Evolutionary conservation across 2,113 vertebrate genomes (phyloP), one percentile per base, ranked within the genome.

Genomic region (Siphamia tubifer): DNA sequence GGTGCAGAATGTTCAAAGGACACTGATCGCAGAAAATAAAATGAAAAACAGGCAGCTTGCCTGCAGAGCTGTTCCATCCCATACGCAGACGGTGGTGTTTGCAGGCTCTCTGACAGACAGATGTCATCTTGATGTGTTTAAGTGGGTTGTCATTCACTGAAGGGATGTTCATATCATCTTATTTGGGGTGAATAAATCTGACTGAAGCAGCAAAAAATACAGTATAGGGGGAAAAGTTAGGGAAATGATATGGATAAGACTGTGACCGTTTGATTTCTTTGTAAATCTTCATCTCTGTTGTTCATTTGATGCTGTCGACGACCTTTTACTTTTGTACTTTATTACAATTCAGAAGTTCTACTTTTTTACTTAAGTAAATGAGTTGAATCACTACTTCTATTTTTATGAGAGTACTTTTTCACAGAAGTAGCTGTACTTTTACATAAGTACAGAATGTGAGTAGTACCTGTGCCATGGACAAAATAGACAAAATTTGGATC

Each of bases 1-100:
- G 87, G 84, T 60, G 65, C 39, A 1, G 36, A 74, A 79, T 86
- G 75, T 88, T 88, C 58, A 86, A 86, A 86, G 74, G 55, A 84
- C 57, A 75, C 24, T 70, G 55, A 77, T 79, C 21, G 70, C 53
- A 83, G 36, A 57, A 83, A 81, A 80, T 25, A 57, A 67, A 81
- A 80, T 25, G 54, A 67, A n/a, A 83, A 71, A 51, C 38, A 23
- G 74, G 51, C 77, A 82, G 72, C 64, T 51, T 79, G 79, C 45
- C 64, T 65, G 66, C 55, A 74, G 67, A 84, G 69, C 74, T 74
- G 65, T 55, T 77, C 42, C 68, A 64, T 74, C 47, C 76, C 72
- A 63, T 74, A 63, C 62, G 30, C 77, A 77, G 76, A 63, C 72
- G 65, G 31, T 43, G 20, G 43, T 36, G 47, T 75, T 66, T 58